These are phyloP conservation scores for Alosa alosa DNA, from an alignment of 2,113 vertebrate species.

Conservation along the genomic window DNA sequence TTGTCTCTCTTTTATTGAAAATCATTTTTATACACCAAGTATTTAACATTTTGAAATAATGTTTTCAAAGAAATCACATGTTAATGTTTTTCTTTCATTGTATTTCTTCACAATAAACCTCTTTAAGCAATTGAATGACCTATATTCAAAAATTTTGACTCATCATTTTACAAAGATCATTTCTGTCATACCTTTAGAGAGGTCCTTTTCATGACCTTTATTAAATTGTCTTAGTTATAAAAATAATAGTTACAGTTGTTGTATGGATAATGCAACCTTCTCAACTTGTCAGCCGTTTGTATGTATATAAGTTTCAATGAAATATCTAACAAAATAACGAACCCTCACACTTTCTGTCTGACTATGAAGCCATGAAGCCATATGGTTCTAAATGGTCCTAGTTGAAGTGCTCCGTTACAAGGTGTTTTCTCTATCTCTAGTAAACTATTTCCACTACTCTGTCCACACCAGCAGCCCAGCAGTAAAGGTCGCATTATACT, in stretches of 20 bases:
- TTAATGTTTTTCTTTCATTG: conserved; percentile 11
- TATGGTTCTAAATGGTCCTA: neutral
- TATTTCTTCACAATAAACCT: neutral
- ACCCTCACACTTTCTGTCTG: neutral
- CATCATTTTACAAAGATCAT: neutral
- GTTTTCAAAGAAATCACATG: conserved; percentile 30
- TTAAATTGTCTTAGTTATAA: too few species aligned
- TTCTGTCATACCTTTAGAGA: neutral
- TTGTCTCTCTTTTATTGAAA: conserved; percentile 42
- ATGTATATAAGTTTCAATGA: conserved; percentile 40
- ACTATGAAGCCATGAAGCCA: neutral
- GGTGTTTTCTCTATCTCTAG: neutral
- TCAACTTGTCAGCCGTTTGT: neutral
- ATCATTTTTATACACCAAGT: conserved; percentile 49
- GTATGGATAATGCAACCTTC: too few species aligned
- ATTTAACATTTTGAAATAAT: conserved; percentile 50
- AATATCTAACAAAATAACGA: conserved; percentile 22
- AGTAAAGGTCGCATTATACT: conserved; percentile 47
- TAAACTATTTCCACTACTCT: conserved; percentile 27
- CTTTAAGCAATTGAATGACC: neutral
- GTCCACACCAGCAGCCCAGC: neutral
- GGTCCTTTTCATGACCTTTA: neutral
- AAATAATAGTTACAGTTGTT: too few species aligned
- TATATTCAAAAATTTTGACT: neutral
- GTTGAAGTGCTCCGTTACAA: neutral